phyloP scores from a whole-genome alignment of 2,797 vertebrate genomes.

The Sebastes minor region DNA sequence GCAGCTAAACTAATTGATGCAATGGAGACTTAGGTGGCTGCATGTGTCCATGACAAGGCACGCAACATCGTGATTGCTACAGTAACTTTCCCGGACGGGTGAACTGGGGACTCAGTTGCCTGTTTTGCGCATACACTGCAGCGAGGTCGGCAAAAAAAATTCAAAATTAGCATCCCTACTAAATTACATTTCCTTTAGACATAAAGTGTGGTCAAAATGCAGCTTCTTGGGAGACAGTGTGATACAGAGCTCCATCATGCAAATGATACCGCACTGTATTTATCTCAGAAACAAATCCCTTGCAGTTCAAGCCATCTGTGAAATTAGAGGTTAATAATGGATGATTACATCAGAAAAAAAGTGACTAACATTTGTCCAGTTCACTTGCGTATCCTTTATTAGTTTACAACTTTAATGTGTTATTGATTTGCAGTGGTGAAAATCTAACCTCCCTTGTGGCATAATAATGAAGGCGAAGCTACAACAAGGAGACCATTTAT shows the following conservation, averaged over 20 bases:
- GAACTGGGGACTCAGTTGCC: no score
- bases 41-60: neutral
- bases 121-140: no score
- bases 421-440: slow-evolving; percentile 60
- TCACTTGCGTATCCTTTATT: slow-evolving; percentile 39
- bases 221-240: neutral
- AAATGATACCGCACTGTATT: slow-evolving; percentile 13
- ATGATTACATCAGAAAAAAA: slow-evolving; percentile 38
- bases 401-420: slow-evolving; percentile 51
- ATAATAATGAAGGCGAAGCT: slow-evolving; percentile 53
- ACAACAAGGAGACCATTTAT: slow-evolving; percentile 52
- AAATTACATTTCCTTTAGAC: slow-evolving; percentile 8
- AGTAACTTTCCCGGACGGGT: no score
- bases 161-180: neutral
- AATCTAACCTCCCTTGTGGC: slow-evolving; percentile 42
- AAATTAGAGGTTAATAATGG: slow-evolving; percentile 59
- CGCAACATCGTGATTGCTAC: neutral
- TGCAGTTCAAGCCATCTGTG: slow-evolving; percentile 43
- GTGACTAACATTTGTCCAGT: slow-evolving; percentile 20
- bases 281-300: slow-evolving; percentile 31
- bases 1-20: neutral
- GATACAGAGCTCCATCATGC: neutral
- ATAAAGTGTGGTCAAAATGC: neutral
- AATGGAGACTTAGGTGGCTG: neutral
- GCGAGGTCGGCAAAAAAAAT: neutral